A percentile compares a stretch with the other conserved stretches of the same genome.
Conservation (phyloP, 2,888 invertebrate genomes). For the Harpalus rubripes region DNA sequence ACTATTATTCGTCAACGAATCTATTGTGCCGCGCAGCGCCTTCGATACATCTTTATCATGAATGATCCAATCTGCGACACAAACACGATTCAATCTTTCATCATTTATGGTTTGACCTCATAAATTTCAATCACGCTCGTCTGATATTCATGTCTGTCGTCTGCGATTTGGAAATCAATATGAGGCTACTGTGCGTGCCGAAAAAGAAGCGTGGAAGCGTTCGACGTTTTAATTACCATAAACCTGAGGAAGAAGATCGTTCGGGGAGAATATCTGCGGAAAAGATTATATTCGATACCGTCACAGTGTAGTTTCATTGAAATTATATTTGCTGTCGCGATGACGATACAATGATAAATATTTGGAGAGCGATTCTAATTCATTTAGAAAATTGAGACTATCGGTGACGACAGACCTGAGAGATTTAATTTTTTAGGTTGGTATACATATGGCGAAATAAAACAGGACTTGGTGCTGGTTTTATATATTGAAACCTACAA, state of each 20-base stretch:
- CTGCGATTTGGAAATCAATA: conserved; percentile 58
- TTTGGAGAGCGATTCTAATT: too few species aligned
- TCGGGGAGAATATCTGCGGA: too few species aligned
- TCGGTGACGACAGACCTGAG: too few species aligned
- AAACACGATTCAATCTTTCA: conserved; percentile 64
- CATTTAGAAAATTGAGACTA: too few species aligned
- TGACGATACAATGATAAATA: too few species aligned
- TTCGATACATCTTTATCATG: conserved; percentile 65
- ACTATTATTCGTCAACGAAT: conserved; percentile 58
- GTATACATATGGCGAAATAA: too few species aligned
- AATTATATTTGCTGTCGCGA: too few species aligned
- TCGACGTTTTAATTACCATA: conserved; percentile 77
- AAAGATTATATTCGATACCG: too few species aligned
- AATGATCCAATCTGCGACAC: conserved; percentile 49
- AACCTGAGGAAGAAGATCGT: conserved; percentile 71
- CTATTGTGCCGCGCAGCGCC: conserved; percentile 21
- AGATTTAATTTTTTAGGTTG: too few species aligned
- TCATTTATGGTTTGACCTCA: conserved; percentile 62
- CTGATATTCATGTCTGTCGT: conserved; percentile 59
- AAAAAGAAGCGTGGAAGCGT: conserved; percentile 19
- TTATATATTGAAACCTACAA: too few species aligned
- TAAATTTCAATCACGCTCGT: conserved; percentile 66
- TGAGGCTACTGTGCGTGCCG: neutral
- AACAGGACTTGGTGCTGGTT: too few species aligned
- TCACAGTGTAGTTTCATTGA: neutral